phyloP scores from a whole-genome alignment of 2,113 vertebrate genomes.

The Xenopus tropicalis region DNA sequence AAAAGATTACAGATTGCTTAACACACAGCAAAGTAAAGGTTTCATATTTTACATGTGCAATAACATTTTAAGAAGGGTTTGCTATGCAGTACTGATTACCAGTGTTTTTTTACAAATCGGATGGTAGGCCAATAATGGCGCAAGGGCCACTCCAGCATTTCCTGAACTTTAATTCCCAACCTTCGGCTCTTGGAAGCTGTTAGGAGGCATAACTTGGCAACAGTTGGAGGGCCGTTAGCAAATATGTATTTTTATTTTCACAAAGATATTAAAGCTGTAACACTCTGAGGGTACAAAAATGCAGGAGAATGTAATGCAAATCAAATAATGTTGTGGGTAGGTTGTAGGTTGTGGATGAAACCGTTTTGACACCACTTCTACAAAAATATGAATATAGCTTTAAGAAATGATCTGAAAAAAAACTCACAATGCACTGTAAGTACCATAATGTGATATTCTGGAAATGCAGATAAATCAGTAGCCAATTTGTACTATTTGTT shows the following conservation, averaged over 20 bases:
- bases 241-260: slow-evolving; percentile 56
- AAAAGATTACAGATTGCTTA: slow-evolving; percentile 94
- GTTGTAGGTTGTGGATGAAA: too few species aligned
- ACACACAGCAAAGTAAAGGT: slow-evolving; percentile 90
- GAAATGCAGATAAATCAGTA: too few species aligned
- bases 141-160: neutral
- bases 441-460: too few species aligned
- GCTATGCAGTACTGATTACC: slow-evolving; percentile 74
- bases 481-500: too few species aligned
- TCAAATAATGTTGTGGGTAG: too few species aligned
- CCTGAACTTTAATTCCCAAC: neutral
- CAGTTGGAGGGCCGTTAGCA: slow-evolving; percentile 40
- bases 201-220: too few species aligned
- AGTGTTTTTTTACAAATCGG: slow-evolving; percentile 64
- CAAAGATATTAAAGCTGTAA: slow-evolving; percentile 68
- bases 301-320: too few species aligned
- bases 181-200: too few species aligned
- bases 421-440: too few species aligned
- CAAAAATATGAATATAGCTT: too few species aligned
- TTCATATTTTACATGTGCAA: slow-evolving; percentile 99
- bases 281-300: slow-evolving; percentile 49
- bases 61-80: slow-evolving; percentile 74
- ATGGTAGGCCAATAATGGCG: slow-evolving; percentile 43
- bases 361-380: too few species aligned
- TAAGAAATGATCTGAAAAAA: too few species aligned